These are phyloP conservation scores for Podocnemis expansa DNA, from an alignment of 2,113 vertebrate species.

Conservation along the genomic window DNA sequence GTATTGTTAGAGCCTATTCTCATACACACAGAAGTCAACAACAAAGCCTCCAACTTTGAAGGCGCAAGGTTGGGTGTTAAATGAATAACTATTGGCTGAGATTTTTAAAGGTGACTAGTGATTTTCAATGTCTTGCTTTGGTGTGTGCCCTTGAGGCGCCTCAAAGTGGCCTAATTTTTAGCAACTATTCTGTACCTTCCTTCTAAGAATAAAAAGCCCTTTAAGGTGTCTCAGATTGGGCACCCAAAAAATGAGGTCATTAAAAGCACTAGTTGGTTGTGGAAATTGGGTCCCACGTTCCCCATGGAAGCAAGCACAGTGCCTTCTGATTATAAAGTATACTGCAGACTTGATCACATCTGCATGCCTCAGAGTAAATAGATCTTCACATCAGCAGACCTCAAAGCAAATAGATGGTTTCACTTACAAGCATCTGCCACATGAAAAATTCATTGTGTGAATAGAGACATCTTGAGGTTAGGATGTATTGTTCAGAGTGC, in stretches of 20 bases:
- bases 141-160: accelerated
- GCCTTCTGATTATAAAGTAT: background rate
- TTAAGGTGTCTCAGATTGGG: background rate
- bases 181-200: background rate
- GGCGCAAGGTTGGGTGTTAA: background rate
- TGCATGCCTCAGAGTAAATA: slow-evolving; percentile 43
- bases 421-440: slow-evolving; percentile 9
- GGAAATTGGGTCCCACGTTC: background rate
- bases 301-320: background rate
- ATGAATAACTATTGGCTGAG: background rate
- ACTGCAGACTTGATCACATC: slow-evolving; percentile 16
- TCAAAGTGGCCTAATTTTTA: background rate
- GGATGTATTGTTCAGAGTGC: background rate
- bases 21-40: background rate
- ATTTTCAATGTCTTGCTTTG: background rate
- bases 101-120: background rate
- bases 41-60: accelerated
- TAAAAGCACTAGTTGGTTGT: background rate
- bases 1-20: background rate
- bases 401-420: slow-evolving; percentile 41
- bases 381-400: slow-evolving; percentile 27
- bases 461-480: background rate
- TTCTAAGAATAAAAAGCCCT: background rate
- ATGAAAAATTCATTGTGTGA: slow-evolving; percentile 20
- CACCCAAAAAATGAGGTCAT: background rate